A percentile compares a stretch with the other conserved stretches of the same genome.
phyloP scores from a whole-genome alignment of 2,113 vertebrate genomes.

The Vimba vimba region DNA sequence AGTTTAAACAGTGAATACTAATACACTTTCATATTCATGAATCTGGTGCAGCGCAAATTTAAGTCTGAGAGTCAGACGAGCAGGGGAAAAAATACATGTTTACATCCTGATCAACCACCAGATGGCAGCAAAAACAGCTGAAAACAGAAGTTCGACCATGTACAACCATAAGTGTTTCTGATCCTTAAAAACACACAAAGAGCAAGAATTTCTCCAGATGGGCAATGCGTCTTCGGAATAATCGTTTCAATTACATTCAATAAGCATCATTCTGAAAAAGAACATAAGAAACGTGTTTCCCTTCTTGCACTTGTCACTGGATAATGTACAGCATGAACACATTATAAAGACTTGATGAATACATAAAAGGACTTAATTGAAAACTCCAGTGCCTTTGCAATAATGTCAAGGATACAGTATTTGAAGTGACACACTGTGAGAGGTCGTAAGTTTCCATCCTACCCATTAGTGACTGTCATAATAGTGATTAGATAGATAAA shows the following conservation, averaged over 20 bases:
- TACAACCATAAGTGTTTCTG: neutral
- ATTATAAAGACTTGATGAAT: neutral
- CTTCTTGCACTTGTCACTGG: neutral
- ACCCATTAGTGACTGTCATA: constrained; percentile 4
- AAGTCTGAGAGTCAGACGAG: neutral
- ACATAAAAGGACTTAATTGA: neutral
- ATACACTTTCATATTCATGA: neutral
- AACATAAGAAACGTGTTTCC: neutral
- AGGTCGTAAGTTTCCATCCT: neutral
- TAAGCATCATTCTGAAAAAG: neutral
- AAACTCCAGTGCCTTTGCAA: neutral
- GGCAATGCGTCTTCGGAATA: neutral
- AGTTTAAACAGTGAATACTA: neutral
- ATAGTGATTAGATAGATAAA: neutral
- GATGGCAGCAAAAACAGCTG: constrained; percentile 1
- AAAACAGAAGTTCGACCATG: neutral
- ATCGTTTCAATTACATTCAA: neutral
- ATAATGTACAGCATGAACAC: neutral
- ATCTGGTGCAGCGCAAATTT: neutral
- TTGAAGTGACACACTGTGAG: neutral
- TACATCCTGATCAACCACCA: neutral
- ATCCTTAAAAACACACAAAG: neutral
- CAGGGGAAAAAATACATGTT: neutral
- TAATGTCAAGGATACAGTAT: neutral
- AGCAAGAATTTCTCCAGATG: neutral